Evolutionary conservation across 2,113 vertebrate genomes (phyloP).

Genomic region (Serinus canaria): DNA sequence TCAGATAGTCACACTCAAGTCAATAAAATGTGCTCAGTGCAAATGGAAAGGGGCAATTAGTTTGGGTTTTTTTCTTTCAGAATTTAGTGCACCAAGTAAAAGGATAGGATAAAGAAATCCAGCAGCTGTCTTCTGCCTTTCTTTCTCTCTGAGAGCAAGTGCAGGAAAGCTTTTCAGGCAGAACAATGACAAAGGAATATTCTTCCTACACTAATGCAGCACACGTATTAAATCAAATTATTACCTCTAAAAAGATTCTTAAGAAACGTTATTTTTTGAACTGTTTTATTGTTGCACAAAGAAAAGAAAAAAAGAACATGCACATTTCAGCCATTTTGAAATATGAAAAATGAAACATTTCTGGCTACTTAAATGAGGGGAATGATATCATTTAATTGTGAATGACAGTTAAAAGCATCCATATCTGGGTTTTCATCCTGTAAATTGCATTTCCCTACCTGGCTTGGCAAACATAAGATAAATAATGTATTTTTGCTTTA

Average conservation of each 20-base stretch:
- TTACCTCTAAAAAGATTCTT: neutral
- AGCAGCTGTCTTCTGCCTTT: neutral
- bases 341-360: neutral
- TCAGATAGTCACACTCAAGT: neutral
- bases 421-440: neutral
- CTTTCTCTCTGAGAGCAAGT: neutral
- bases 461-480: neutral
- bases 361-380: neutral
- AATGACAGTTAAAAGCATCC: neutral
- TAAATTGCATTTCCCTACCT: neutral
- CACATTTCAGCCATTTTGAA: neutral
- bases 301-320: neutral
- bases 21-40: neutral
- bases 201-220: neutral
- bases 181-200: neutral
- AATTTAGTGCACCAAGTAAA: neutral
- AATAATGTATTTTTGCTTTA: slow-evolving; percentile 11
- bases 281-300: neutral
- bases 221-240: neutral
- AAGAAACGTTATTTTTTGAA: neutral
- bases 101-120: neutral
- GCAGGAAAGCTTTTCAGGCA: neutral
- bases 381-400: neutral
- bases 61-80: neutral
- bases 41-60: neutral